Conservation (phyloP, 1,140 invertebrate genomes). For the Trissolcus basalis region DNA sequence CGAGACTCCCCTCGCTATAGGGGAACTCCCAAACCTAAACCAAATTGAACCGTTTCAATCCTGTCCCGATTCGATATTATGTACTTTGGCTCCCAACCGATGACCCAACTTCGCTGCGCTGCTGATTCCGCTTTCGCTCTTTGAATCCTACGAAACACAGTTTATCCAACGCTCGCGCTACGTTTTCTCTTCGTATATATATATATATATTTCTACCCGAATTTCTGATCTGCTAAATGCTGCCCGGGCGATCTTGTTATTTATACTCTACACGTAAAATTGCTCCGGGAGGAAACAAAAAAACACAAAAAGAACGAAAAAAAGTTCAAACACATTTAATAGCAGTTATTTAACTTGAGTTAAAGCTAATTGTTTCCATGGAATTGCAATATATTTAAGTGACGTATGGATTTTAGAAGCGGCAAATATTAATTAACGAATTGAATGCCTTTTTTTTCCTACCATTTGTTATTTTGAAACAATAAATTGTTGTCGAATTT, state of each 20-base stretch:
- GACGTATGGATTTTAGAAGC: too few relatives aligned
- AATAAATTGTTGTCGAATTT: too few relatives aligned
- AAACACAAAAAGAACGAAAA: neutral
- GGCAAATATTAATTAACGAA: too few relatives aligned
- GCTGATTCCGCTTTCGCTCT: slow-evolving; percentile 21
- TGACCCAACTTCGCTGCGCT: slow-evolving; percentile 26
- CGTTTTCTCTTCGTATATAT: slow-evolving; percentile 14
- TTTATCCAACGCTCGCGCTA: slow-evolving; percentile 38
- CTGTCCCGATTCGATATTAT: slow-evolving; percentile 47
- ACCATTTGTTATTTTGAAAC: too few relatives aligned
- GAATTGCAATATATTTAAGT: too few relatives aligned
- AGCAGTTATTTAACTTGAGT: too few relatives aligned
- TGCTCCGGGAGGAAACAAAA: neutral
- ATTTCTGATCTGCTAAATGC: slow-evolving; percentile 31
- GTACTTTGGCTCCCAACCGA: slow-evolving; percentile 38
- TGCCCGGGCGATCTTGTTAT: neutral
- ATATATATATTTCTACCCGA: slow-evolving; percentile 37
- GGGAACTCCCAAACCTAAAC: slow-evolving; percentile 33
- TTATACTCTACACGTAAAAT: too few relatives aligned
- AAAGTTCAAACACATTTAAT: too few relatives aligned
- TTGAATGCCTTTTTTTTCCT: neutral
- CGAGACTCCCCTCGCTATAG: slow-evolving; percentile 26
- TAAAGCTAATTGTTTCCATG: too few relatives aligned
- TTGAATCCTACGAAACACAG: slow-evolving; percentile 50
- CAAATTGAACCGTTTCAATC: slow-evolving; percentile 56